Conservation (phyloP, 2,797 vertebrate species). For the Triplophysa yarkandensis region DNA sequence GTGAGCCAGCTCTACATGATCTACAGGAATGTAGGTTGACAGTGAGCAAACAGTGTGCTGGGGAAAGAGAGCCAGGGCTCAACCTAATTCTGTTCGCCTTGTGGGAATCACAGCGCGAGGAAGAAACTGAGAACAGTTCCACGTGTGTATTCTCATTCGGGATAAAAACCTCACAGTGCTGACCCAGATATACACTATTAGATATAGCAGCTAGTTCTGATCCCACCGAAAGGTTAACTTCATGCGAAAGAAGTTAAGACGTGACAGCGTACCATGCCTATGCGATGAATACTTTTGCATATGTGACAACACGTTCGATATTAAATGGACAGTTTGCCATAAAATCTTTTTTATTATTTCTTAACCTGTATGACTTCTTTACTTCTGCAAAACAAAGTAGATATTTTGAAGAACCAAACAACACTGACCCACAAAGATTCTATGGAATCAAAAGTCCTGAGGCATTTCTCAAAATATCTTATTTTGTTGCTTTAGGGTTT, state of each 20-base stretch:
- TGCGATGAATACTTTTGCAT: too few species aligned
- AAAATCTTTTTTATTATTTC: too few species aligned
- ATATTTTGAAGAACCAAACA: too few species aligned
- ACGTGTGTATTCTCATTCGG: conserved; percentile 32
- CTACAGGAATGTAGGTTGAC: conserved; percentile 61
- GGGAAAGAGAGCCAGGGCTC: conserved; percentile 71
- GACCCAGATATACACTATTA: conserved; percentile 1
- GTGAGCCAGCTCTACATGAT: not conserved
- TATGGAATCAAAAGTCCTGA: too few species aligned
- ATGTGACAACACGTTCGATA: too few species aligned
- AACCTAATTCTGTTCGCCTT: conserved; percentile 77
- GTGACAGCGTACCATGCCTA: too few species aligned
- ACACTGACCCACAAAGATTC: too few species aligned
- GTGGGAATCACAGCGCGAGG: conserved; percentile 51
- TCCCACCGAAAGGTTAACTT: not conserved
- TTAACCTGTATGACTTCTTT: too few species aligned
- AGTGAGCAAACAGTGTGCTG: conserved; percentile 71
- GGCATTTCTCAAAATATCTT: too few species aligned
- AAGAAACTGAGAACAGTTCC: not conserved
- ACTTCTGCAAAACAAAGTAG: too few species aligned
- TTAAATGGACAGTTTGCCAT: too few species aligned
- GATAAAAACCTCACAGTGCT: not conserved
- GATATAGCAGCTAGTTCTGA: not conserved
- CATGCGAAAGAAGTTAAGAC: not conserved
- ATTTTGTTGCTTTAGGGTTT: too few species aligned